Conservation (phyloP, 2,797 vertebrate species). For the Parotocinclus haroldoi region DNA sequence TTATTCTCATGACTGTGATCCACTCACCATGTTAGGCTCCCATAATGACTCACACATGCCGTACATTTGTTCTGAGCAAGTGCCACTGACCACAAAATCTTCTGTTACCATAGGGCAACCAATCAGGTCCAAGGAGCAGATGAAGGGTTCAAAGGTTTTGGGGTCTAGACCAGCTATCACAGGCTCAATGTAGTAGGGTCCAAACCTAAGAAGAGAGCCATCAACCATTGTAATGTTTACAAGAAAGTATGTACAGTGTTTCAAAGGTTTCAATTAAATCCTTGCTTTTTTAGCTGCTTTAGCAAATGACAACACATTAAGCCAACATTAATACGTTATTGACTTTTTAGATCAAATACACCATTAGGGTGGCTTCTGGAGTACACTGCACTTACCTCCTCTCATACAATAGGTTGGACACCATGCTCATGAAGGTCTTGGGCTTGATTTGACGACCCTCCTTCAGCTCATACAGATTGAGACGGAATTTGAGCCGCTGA, state of each 20-base stretch:
- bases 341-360: neutral
- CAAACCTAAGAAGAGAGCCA: constrained; percentile 74
- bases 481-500: constrained; percentile 92
- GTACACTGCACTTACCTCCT: constrained; percentile 71
- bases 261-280: no score
- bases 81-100: constrained; percentile 97
- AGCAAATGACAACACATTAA: no score
- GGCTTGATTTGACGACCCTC: constrained; percentile 97
- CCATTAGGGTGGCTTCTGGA: neutral
- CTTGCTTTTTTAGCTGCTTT: no score
- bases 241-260: no score
- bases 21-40: constrained; percentile 92
- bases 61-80: constrained; percentile 97
- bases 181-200: constrained; percentile 93
- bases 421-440: constrained; percentile 98
- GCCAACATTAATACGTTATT: no score
- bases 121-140: constrained; percentile 94
- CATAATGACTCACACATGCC: constrained; percentile 98
- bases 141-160: constrained; percentile 86
- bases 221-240: neutral
- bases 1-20: neutral
- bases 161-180: constrained; percentile 94
- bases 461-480: constrained; percentile 96
- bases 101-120: constrained; percentile 97
- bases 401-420: constrained; percentile 94